Evolutionary conservation across 2,888 invertebrate genomes (phyloP), one percentile per base, ranked within the genome.

Genomic region (Protophormia terraenovae): DNA sequence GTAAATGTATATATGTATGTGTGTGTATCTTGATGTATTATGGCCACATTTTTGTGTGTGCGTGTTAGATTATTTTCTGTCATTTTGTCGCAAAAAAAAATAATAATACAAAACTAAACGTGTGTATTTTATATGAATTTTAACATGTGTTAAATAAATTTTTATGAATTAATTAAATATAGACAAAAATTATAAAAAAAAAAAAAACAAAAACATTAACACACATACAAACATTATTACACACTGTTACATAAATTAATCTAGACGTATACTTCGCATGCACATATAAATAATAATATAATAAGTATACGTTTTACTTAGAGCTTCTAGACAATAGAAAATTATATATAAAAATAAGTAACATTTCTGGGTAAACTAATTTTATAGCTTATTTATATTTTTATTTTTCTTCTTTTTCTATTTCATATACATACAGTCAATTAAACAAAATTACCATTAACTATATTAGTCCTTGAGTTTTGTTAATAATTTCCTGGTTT

Each of bases 121-220:
- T 76, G 75, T 75, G 16, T 62, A 55, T 64, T 71, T 76, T 64
- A 55, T 76, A 38, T 14, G 6, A 41, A 53, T 76, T 72, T 53
- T 16, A 53, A 77, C 58, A 83, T 83, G 64, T 76, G 71, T 77
- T 55, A 12, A 76, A 64, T 35, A 64, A 35, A 47, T 64, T 41
- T 64, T 83, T 71, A 71, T 64, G 64, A 45, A 71, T 83, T 66
- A 64, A 76, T 77, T 77, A 72, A 50, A 50, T 47, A 69, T 38
- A 58, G 75, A 22, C 29, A 72, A 32, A 41, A 69, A 47, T 32
- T 2, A 6, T 12, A 38, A 1, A 4, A 10, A 27, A 12, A 19
- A 38, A 1, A 4, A 10, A 27, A 12, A 19, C 50, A 14, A 14
- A 35, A 3, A 16, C 27, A 35, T 12, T 1, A 5, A 41, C n/a